phyloP scores from a whole-genome alignment of 2,797 vertebrate genomes.

The Coccyzus lansbergi region DNA sequence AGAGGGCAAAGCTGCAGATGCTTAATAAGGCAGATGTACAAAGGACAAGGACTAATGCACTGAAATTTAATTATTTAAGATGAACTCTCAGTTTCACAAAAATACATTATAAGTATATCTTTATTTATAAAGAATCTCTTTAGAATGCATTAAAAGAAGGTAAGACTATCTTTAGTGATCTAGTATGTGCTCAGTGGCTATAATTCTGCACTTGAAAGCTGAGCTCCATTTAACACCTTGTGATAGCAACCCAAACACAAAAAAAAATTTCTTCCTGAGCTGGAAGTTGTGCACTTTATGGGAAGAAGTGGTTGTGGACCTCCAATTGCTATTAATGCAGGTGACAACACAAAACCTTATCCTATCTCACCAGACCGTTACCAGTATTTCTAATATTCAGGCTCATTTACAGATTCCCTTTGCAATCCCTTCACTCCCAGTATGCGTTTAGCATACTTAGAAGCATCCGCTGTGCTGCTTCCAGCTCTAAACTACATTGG shows the following conservation, averaged over 20 bases:
- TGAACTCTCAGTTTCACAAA: not conserved
- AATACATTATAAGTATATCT: not conserved
- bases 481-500: constrained; percentile 6
- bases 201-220: not conserved
- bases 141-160: not conserved
- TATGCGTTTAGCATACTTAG: not conserved
- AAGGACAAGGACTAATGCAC: not conserved
- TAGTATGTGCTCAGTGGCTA: not conserved
- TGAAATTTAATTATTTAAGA: not conserved
- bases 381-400: not conserved
- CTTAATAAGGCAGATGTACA: not conserved
- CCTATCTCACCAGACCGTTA: not conserved
- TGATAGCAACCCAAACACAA: not conserved
- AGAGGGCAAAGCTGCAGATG: not conserved
- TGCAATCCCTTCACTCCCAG: not conserved
- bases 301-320: not conserved
- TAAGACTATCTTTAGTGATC: not conserved
- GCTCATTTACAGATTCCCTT: not conserved
- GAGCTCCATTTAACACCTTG: not conserved
- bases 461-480: not conserved
- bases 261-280: not conserved
- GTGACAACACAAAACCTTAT: not conserved
- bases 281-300: not conserved
- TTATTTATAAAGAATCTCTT: not conserved
- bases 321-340: not conserved